These are phyloP conservation scores for Rhamnusium bicolor DNA, from an alignment of 2,888 invertebrate genomes.

Conservation along the genomic window DNA sequence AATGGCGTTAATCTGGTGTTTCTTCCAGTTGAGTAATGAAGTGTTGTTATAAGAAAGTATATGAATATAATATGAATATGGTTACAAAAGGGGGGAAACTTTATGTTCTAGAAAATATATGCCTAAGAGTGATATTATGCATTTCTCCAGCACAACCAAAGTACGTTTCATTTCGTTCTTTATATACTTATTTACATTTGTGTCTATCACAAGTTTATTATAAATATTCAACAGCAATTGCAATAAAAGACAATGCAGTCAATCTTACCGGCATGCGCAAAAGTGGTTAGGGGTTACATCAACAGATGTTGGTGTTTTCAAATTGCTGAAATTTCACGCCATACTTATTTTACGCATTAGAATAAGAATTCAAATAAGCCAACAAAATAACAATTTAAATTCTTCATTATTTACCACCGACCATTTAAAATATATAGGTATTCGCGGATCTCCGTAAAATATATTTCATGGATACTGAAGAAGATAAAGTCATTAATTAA, in stretches of 20 bases:
- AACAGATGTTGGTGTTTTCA: constrained; percentile 15
- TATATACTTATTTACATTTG: constrained; percentile 25
- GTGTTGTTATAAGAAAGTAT: constrained; percentile 27
- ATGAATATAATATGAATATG: constrained; percentile 28
- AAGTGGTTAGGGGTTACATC: constrained; percentile 7
- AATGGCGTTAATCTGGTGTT: constrained; percentile 25
- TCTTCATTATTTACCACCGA: background rate
- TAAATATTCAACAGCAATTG: constrained; percentile 33
- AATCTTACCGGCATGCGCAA: constrained; percentile 19
- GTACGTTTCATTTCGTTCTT: constrained; percentile 18
- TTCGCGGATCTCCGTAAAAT: too few species aligned
- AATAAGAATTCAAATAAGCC: constrained; percentile 6
- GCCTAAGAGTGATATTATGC: constrained; percentile 25
- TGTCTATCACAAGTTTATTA: constrained; percentile 24
- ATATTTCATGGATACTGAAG: too few species aligned
- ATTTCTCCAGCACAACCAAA: constrained; percentile 11
- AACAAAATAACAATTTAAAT: background rate
- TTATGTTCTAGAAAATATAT: constrained; percentile 26
- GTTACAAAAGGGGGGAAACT: constrained; percentile 18
- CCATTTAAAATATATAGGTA: background rate
- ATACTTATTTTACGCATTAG: background rate
- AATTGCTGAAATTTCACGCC: constrained; percentile 10
- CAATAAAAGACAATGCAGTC: constrained; percentile 28
- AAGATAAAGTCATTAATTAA: too few species aligned
- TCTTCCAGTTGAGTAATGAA: constrained; percentile 27